Percentiles rank a stretch among this genome's conserved stretches.
These are phyloP conservation scores for Lepidochrysops patricia DNA, from an alignment of 2,888 invertebrate genomes.

Conservation along the genomic window DNA sequence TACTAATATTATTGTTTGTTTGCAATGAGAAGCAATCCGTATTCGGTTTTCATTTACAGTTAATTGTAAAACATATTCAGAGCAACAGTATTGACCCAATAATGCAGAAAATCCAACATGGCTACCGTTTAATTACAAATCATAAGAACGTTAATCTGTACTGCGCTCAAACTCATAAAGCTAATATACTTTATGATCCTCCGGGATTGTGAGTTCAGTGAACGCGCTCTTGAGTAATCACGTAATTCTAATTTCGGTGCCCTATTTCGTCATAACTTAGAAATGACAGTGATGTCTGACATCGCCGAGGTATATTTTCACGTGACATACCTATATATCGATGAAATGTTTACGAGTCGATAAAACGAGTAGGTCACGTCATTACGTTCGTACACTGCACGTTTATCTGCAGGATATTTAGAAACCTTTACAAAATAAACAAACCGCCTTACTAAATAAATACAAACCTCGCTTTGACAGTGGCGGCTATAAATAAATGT, in stretches of 20 bases:
- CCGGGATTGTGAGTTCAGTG: slow-evolving; percentile 43
- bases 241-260: slow-evolving; percentile 53
- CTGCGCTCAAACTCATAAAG: slow-evolving; percentile 6
- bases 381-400: slow-evolving; percentile 36
- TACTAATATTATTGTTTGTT: no score
- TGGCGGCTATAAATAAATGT: slow-evolving; percentile 69
- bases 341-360: not conserved
- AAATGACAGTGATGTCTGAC: slow-evolving; percentile 50
- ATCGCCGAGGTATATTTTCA: slow-evolving; percentile 33
- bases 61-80: not conserved
- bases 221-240: slow-evolving; percentile 44
- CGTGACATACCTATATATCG: not conserved
- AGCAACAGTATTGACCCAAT: not conserved
- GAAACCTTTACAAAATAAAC: slow-evolving; percentile 67
- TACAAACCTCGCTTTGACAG: slow-evolving; percentile 66
- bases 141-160: slow-evolving; percentile 6
- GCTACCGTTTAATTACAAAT: not conserved
- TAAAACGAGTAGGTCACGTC: slow-evolving; percentile 30
- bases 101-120: not conserved
- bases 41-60: not conserved
- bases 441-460: slow-evolving; percentile 61
- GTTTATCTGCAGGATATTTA: slow-evolving; percentile 64
- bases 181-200: slow-evolving; percentile 18
- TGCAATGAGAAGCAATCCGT: no score
- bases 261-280: slow-evolving; percentile 51